A percentile compares a stretch with the other conserved stretches of the same genome.
Evolutionary conservation across 2,113 vertebrate genomes (phyloP).

Genomic region (Morone chrysops): DNA sequence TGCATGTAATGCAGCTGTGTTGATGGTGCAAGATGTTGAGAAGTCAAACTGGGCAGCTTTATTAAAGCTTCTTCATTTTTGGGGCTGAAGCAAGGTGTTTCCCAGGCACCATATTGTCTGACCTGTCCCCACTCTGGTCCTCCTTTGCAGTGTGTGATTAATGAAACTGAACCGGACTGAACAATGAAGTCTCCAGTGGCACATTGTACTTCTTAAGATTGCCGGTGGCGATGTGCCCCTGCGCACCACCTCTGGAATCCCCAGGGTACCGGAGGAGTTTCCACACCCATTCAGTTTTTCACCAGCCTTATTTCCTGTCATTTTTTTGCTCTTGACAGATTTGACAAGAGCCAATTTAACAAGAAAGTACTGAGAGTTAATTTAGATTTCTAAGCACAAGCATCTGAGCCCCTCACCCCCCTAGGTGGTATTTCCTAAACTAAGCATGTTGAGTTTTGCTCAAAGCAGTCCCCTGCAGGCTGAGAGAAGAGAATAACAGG

Average conservation of each 20-base stretch:
- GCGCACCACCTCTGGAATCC: conserved; percentile 50
- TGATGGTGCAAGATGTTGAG: conserved; percentile 20
- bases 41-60: conserved; percentile 52
- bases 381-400: background rate
- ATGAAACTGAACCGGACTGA: conserved; percentile 54
- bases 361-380: background rate
- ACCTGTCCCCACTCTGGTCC: conserved; percentile 48
- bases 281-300: conserved; percentile 8
- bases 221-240: conserved; percentile 36
- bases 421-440: conserved; percentile 30
- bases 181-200: conserved; percentile 71
- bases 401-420: no score
- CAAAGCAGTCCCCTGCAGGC: conserved; percentile 35
- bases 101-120: conserved; percentile 64
- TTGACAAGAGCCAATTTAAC: background rate
- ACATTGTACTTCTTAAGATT: conserved; percentile 57
- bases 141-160: conserved; percentile 56
- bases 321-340: background rate
- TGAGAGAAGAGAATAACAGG: conserved; percentile 45
- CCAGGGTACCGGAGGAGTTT: conserved; percentile 19
- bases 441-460: conserved; percentile 36
- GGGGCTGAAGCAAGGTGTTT: conserved; percentile 51
- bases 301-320: conserved; percentile 3
- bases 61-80: conserved; percentile 69
- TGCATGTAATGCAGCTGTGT: conserved; percentile 57